Evolutionary conservation across 2,113 vertebrate species (phyloP), one percentile per base, ranked within the genome.

Genomic region (Polypterus senegalus): DNA sequence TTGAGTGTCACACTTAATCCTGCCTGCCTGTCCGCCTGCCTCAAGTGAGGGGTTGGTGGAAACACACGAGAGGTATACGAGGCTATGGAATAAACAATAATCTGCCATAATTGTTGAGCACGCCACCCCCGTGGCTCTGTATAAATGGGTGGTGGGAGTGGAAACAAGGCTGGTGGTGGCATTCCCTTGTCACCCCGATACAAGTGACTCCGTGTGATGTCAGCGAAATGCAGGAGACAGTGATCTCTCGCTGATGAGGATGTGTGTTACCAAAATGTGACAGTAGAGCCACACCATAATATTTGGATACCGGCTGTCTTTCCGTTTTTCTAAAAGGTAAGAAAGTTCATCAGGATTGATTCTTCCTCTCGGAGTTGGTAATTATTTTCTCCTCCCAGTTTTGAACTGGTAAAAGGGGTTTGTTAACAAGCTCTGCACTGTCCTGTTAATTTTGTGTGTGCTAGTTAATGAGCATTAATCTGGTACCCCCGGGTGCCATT

Each of bases 401-500:
- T 49, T 65, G 63, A 59, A 73, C 65, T 65, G 69, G 63, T 71
- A 58, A 62, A 67, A 62, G 71, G 65, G 68, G 46, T 61, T 61
- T 66, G 66, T 73, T 81, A 83, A 73, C 76, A 74, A 86, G 82
- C 81, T 87, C 80, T 82, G 82, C 86, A 83, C 81, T 83, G 88
- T 85, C 80, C 77, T 84, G 88, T 80, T 90, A 83, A 87, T 90
- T 87, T 76, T 76, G 82, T 83, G 82, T 76, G 78, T 79, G 78
- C 72, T 77, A 82, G 80, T 90, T 92, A 91, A 92, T 89, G 90
- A 92, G 89, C 87, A 84, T 87, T 91, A 89, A 91, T 88, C 89
- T 88, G 87, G 84, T 89, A 84, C 87, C 87, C 87, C 88, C 87
- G 86, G 88, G 86, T 84, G 87, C 87, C 85, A 86, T 92, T 91